phyloP scores from a whole-genome alignment of 2,888 invertebrate genomes.

The Leucophenga montana region DNA sequence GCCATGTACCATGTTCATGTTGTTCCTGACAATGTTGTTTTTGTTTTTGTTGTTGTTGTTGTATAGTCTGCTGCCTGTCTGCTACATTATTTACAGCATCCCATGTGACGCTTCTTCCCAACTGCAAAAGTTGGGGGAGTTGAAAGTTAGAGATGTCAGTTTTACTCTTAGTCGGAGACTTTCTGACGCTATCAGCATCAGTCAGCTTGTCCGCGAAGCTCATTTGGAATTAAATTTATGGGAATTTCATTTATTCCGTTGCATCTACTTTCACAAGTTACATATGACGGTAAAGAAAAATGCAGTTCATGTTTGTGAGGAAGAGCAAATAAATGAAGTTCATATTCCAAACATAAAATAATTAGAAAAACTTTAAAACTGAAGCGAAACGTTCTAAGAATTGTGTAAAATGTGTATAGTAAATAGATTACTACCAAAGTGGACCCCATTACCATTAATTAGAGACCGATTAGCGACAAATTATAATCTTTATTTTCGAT shows the following conservation, averaged over 20 bases:
- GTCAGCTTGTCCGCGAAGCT: slow-evolving; percentile 33
- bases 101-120: slow-evolving; percentile 18
- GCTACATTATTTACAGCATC: slow-evolving; percentile 63
- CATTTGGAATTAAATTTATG: slow-evolving; percentile 10
- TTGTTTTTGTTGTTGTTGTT: slow-evolving; percentile 45
- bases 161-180: slow-evolving; percentile 24
- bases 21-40: slow-evolving; percentile 11
- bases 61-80: slow-evolving; percentile 59
- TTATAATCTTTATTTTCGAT: too few species aligned
- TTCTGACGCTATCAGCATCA: slow-evolving; percentile 15
- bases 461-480: too few species aligned
- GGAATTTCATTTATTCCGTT: not conserved
- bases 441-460: too few species aligned
- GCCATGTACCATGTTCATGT: not conserved
- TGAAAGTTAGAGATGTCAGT: not conserved
- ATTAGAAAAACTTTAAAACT: too few species aligned
- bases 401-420: too few species aligned
- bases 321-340: too few species aligned
- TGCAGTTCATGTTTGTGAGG: too few species aligned
- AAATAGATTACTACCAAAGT: too few species aligned
- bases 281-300: too few species aligned
- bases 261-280: too few species aligned
- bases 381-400: too few species aligned
- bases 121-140: slow-evolving; percentile 3
- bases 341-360: too few species aligned